Conservation (phyloP, 2,888 invertebrate genomes). For the Pseudanteris insignis region DNA sequence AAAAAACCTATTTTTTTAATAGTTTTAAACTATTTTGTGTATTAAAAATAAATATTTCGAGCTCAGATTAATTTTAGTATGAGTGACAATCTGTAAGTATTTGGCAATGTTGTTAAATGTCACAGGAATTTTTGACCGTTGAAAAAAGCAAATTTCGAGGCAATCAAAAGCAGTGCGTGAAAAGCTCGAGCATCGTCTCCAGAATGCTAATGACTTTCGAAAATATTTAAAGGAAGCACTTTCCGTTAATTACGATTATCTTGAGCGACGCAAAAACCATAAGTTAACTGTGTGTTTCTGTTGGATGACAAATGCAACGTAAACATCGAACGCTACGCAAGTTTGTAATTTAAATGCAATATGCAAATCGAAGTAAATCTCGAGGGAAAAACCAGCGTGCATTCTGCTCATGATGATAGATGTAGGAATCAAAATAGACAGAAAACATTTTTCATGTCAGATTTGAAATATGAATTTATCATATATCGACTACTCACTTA, state of each 20-base stretch:
- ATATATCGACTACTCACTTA: slow-evolving; percentile 41
- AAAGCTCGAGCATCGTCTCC: slow-evolving; percentile 11
- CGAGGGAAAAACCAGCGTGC: slow-evolving; percentile 37
- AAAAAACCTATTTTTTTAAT: not conserved
- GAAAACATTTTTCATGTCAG: slow-evolving; percentile 46
- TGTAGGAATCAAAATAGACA: slow-evolving; percentile 43
- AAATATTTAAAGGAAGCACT: slow-evolving; percentile 41
- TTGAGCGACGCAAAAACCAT: slow-evolving; percentile 30
- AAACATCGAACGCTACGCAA: slow-evolving; percentile 43
- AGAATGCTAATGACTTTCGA: slow-evolving; percentile 25
- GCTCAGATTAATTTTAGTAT: too few relatives aligned
- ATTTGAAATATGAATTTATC: slow-evolving; percentile 46
- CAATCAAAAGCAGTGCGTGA: not conserved
- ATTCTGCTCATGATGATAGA: slow-evolving; percentile 44
- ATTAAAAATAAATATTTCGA: too few relatives aligned
- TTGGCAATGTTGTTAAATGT: too few relatives aligned
- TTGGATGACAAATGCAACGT: slow-evolving; percentile 40
- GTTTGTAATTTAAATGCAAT: slow-evolving; percentile 46
- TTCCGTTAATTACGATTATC: slow-evolving; percentile 39
- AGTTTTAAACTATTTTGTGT: not conserved
- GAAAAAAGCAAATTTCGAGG: too few relatives aligned
- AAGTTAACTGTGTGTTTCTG: slow-evolving; percentile 24
- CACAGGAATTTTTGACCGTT: too few relatives aligned
- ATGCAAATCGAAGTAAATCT: slow-evolving; percentile 45
- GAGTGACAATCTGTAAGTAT: too few relatives aligned